Base-by-base conservation (phyloP, 2,797 vertebrate genomes). In the Protosalanx chinensis region DNA sequence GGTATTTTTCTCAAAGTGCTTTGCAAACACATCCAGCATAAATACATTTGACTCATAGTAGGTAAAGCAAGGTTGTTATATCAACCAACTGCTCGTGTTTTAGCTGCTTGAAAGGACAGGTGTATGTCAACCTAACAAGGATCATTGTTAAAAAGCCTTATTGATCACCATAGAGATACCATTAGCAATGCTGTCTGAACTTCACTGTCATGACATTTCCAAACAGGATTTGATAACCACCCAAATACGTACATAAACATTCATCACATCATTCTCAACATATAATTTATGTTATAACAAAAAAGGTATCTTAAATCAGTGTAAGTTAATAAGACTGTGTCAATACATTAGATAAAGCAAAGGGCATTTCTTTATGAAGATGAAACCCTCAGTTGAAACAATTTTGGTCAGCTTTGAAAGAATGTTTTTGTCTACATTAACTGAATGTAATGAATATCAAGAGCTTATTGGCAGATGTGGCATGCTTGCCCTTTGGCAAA, bases 81-180 rank as follows among this genome's bases (percentile, higher is more conserved):
- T 13, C 35, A 27, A 59, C 56, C 20, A 46, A 88, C 87, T 83
- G 85, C 88, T 86, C n/a, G 78, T 53, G 83, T 86, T 89, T 56
- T 71, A 37, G 64, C 73, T 20, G 18, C 3, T 51, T 23, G 72
- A 72, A 37, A 60, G 78, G 83, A 71, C 87, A 89, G 86, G 86
- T 89, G 86, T 84, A 80, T 32, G 6, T 79, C 80, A 78, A 80
- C 83, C 81, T 70, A 77, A 78, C 51, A 13, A 67, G 79, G 35
- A 46, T 32, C 37, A 81, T 81, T 80, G 82, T 69, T 77, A 73
- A 80, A 64, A 70, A 56, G 74, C 37, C 78, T 64, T 62, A 77
- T 80, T 71, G 73, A 79, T 72, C 70, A 49, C 37, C 5, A 33
- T 13, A 23, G 23, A 23, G 23, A 85, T 73, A 81, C 68, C 63